Percentiles rank a stretch among this genome's conserved stretches.
phyloP scores from a whole-genome alignment of 2,797 vertebrate genomes.

The Morus bassanus region DNA sequence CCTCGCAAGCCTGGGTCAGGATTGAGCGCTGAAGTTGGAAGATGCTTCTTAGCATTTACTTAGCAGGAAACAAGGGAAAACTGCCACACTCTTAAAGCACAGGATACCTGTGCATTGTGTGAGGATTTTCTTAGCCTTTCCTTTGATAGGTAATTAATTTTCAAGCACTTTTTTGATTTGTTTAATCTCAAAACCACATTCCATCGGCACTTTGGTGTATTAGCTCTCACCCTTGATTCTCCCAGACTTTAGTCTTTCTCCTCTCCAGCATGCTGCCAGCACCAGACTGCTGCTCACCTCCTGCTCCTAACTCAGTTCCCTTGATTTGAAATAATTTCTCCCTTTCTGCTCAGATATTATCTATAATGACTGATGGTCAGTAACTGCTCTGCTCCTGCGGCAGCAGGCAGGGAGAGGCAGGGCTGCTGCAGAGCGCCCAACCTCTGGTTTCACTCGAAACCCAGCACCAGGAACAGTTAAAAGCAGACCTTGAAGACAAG shows the following conservation, averaged over 20 bases:
- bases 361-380: conserved; percentile 39
- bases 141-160: not conserved
- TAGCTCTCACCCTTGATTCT: not conserved
- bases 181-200: not conserved
- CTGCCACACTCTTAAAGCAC: not conserved
- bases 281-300: not conserved
- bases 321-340: conserved; percentile 46
- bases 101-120: not conserved
- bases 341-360: conserved; percentile 39
- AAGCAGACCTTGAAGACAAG: not conserved
- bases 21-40: not conserved
- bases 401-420: not conserved
- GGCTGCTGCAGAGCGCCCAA: not conserved
- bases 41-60: not conserved
- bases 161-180: not conserved
- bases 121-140: not conserved
- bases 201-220: not conserved
- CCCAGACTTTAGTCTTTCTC: not conserved
- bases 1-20: not conserved
- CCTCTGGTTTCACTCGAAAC: not conserved
- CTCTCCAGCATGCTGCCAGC: not conserved
- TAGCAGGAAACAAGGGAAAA: not conserved
- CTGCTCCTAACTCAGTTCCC: not conserved
- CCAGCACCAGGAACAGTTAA: not conserved
- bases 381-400: not conserved